A percentile compares a stretch with the other conserved stretches of the same genome.
Evolutionary conservation across 1,140 invertebrate genomes (phyloP).

Genomic region (Mya arenaria): DNA sequence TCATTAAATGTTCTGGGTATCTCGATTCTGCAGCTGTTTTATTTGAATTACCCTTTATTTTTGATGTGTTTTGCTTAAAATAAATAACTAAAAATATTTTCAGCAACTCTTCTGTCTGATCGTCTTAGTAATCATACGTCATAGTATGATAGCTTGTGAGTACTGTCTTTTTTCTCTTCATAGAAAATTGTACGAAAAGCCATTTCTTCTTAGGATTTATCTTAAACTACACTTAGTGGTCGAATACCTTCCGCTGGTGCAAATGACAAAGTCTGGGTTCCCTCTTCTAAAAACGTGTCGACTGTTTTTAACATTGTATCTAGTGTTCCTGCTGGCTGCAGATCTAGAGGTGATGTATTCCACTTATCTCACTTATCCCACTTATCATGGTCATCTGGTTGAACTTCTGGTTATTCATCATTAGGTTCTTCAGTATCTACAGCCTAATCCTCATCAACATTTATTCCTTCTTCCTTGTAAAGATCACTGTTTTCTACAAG

Average conservation of each 20-base stretch:
- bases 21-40: conserved; percentile 49
- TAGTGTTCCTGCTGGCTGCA: no score
- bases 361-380: no score
- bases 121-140: conserved; percentile 54
- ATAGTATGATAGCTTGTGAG: conserved; percentile 42
- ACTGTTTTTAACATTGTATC: no score
- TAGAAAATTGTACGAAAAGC: conserved; percentile 58
- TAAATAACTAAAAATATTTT: conserved; percentile 51
- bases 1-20: conserved; percentile 7
- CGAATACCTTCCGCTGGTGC: conserved; percentile 54
- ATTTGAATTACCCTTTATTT: conserved; percentile 53
- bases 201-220: conserved; percentile 54
- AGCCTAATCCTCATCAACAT: no score
- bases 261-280: no score
- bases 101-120: conserved; percentile 51
- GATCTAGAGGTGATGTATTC: no score
- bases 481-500: no score
- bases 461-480: no score
- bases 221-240: conserved; percentile 52
- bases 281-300: no score
- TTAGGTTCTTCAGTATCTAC: no score
- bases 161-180: conserved; percentile 39
- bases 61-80: conserved; percentile 63
- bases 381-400: no score
- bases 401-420: no score